Percentiles rank a stretch among this genome's conserved stretches.
Conservation (phyloP, 2,113 vertebrate genomes). For the Leptodactylus fuscus region DNA sequence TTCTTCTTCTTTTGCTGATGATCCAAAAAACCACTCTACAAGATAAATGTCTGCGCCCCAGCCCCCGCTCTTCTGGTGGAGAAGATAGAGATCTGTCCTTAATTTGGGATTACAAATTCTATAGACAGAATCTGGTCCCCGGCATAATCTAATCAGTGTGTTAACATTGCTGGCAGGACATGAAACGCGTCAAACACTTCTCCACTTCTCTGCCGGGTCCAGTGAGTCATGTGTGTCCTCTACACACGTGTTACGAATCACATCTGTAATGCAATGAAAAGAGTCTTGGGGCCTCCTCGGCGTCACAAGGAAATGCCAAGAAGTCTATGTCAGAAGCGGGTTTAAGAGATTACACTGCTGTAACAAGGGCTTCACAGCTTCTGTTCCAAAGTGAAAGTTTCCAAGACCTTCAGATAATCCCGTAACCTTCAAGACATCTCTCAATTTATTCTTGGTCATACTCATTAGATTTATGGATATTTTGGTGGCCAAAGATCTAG, state of each 20-base stretch:
- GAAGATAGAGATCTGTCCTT: not conserved
- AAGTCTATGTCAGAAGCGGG: not conserved
- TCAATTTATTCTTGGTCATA: not conserved
- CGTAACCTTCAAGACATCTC: not conserved
- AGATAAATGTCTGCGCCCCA: not conserved
- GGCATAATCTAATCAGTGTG: slow-evolving; percentile 23
- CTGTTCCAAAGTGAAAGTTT: slow-evolving; percentile 40
- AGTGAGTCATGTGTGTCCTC: slow-evolving; percentile 53
- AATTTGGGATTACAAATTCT: slow-evolving; percentile 11
- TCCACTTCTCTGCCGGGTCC: slow-evolving; percentile 55
- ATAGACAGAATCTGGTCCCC: not conserved
- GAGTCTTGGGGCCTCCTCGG: not conserved
- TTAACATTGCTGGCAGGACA: slow-evolving; percentile 58
- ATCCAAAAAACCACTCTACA: not conserved
- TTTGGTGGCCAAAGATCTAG: too few species aligned
- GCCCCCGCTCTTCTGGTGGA: not conserved
- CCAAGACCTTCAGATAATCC: not conserved
- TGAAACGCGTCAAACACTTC: slow-evolving; percentile 56
- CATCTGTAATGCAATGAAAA: slow-evolving; percentile 10
- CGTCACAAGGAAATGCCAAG: not conserved
- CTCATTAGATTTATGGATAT: too few species aligned
- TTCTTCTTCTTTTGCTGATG: not conserved
- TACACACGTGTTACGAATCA: slow-evolving; percentile 12
- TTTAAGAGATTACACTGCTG: not conserved
- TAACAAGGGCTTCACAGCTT: slow-evolving; percentile 18